Evolutionary conservation across 2,888 invertebrate species (phyloP), one percentile per base, ranked within the genome.

Genomic region (Drosophila rubida): DNA sequence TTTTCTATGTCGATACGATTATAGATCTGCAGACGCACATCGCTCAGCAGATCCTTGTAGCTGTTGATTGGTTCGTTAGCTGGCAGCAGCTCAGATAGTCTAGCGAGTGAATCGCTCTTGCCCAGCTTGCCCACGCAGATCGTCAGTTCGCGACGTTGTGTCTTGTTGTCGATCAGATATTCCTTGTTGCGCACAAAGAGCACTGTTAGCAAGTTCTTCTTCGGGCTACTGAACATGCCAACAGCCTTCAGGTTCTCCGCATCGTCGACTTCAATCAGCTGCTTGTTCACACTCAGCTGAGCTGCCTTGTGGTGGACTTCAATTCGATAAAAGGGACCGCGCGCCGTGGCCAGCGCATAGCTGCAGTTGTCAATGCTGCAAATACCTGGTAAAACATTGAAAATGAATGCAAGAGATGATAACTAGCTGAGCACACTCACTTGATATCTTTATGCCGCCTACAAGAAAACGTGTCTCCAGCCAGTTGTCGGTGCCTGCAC

Each of bases 361-460:
- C 81, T 83, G 13, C 45, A 53, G 19, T 62, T 23, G 1, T 59
- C 71, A 1, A 86, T n/a, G 2, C 48, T 37, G 51, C 87, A 80
- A 22, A 91, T 61, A 9, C 83, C 91, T 91, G 14, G 7, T n/a
- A 14, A 16, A 13, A 30, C 4, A 11, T 11, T 2, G 11, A 2
- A 11, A 16, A n/a, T 48, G 7, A 7, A 4, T 13, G 1, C 16
- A n/a, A n/a, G n/a, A n/a, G n/a, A 0, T 22, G 0, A 0, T 5
- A 22, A 3, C 13, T 13, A 7, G 7, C 6, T 2, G 4, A 23
- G 19, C 19, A 7, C 4, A 49, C 63, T 70, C n/a, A 67, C 90
- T 89, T n/a, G 90, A 85, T 32, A 91, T 88, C 69, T 90, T 89
- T 4, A 87, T 78, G 13, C 89, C 89, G 9, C 89, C 87, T 2